A percentile compares a stretch with the other conserved stretches of the same genome.
These are phyloP conservation scores for Piscicola geometra DNA, from an alignment of 2,888 invertebrate species.

Conservation along the genomic window DNA sequence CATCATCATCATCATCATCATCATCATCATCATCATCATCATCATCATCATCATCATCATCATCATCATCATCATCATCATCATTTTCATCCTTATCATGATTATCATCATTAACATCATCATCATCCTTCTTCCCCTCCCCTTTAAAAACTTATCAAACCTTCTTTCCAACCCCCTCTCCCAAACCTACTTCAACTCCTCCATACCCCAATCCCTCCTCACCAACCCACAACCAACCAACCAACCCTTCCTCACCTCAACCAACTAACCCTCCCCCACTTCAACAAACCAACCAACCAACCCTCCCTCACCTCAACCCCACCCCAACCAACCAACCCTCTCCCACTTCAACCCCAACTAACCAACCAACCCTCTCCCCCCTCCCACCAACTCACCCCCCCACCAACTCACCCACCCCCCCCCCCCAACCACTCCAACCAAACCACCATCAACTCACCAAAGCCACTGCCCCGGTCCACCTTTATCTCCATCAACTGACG, in stretches of 20 bases:
- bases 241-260: too few relatives aligned
- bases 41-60: constrained; percentile 11
- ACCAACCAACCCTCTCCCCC: background rate
- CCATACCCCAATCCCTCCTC: too few relatives aligned
- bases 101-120: constrained; percentile 11
- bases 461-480: background rate
- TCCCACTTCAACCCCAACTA: too few relatives aligned
- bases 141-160: background rate
- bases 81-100: constrained; percentile 1
- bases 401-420: too few relatives aligned
- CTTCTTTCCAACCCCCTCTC: background rate
- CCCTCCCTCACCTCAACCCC: too few relatives aligned
- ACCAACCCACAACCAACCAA: too few relatives aligned
- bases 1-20: background rate
- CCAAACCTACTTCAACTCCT: background rate
- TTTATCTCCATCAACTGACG: background rate
- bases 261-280: too few relatives aligned
- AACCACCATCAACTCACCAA: background rate
- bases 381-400: too few relatives aligned
- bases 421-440: too few relatives aligned
- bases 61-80: background rate
- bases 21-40: background rate
- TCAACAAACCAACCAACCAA: too few relatives aligned
- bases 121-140: constrained; percentile 9
- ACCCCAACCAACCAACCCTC: too few relatives aligned